These are phyloP conservation scores for Aepyceros melampus DNA, from an alignment of 2,113 vertebrate genomes.

Conservation along the genomic window DNA sequence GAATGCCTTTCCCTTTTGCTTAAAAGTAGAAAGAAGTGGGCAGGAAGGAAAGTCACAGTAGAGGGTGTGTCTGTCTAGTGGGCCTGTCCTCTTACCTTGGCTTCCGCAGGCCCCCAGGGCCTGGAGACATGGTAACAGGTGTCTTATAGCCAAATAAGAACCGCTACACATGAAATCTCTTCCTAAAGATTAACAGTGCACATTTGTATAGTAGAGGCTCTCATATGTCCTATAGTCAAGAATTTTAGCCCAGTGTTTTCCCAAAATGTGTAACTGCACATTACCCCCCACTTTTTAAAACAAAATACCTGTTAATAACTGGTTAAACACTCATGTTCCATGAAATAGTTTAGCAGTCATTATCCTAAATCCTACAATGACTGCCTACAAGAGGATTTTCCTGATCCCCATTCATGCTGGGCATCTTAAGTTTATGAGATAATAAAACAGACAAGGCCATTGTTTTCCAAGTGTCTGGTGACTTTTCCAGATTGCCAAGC, in stretches of 20 bases:
- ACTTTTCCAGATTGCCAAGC: neutral
- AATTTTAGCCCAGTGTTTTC: neutral
- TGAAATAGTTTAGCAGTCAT: neutral
- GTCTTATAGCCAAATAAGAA: neutral
- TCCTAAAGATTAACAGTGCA: neutral
- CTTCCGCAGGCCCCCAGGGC: neutral
- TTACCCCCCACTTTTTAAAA: neutral
- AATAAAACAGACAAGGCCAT: neutral
- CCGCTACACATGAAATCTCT: neutral
- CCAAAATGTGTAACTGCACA: neutral
- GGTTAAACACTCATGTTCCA: neutral
- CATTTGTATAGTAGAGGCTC: neutral
- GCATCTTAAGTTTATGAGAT: neutral
- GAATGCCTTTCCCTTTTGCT: neutral
- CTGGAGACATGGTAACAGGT: neutral
- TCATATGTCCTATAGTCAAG: neutral
- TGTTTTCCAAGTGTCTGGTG: neutral
- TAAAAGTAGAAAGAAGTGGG: neutral
- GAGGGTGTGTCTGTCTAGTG: neutral
- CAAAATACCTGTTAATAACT: neutral
- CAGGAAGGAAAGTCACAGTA: neutral
- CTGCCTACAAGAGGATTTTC: neutral
- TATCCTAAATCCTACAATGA: neutral
- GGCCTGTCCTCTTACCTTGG: neutral
- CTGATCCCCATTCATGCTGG: neutral